phyloP scores from a whole-genome alignment of 1,140 invertebrate genomes.

The Drosophila setifemur region DNA sequence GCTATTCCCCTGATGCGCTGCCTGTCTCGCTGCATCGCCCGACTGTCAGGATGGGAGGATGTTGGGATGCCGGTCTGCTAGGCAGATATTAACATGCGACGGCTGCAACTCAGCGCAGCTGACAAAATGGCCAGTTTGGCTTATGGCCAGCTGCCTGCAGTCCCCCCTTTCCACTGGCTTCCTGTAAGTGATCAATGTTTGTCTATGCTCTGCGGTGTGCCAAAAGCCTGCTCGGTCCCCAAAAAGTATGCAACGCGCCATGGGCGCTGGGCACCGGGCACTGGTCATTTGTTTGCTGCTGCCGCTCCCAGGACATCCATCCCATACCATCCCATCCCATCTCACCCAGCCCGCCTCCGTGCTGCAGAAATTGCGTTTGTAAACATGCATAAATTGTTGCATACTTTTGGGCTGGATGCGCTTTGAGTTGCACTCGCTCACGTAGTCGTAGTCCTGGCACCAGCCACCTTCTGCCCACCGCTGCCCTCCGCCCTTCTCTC shows the following conservation, averaged over 20 bases:
- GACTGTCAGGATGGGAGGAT: slow-evolving; percentile 3
- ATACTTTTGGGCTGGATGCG: slow-evolving; percentile 57
- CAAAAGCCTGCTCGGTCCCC: slow-evolving; percentile 26
- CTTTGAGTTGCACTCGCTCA: slow-evolving; percentile 13
- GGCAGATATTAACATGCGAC: slow-evolving; percentile 68
- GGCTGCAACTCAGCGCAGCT: slow-evolving; percentile 54
- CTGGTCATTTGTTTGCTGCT: slow-evolving; percentile 38
- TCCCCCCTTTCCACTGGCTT: slow-evolving; percentile 22
- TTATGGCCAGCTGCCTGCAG: slow-evolving; percentile 33
- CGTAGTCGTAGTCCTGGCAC: background rate
- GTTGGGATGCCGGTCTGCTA: slow-evolving; percentile 32
- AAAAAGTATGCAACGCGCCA: slow-evolving; percentile 47
- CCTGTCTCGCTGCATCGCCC: slow-evolving; percentile 2
- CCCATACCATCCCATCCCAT: background rate
- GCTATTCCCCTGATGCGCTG: slow-evolving; percentile 26
- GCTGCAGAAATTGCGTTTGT: slow-evolving; percentile 66
- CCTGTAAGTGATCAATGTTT: slow-evolving; percentile 78
- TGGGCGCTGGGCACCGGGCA: slow-evolving; percentile 31
- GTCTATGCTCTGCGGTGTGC: slow-evolving; percentile 70
- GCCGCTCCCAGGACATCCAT: slow-evolving; percentile 1
- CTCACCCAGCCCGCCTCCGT: background rate
- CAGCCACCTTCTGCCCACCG: background rate
- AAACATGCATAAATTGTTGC: slow-evolving; percentile 78
- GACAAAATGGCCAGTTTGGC: slow-evolving; percentile 70
- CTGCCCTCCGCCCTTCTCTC: background rate